A percentile compares a stretch with the other conserved stretches of the same genome.
These are phyloP conservation scores for Sturmia bella DNA, from an alignment of 2,888 invertebrate species.

Conservation along the genomic window DNA sequence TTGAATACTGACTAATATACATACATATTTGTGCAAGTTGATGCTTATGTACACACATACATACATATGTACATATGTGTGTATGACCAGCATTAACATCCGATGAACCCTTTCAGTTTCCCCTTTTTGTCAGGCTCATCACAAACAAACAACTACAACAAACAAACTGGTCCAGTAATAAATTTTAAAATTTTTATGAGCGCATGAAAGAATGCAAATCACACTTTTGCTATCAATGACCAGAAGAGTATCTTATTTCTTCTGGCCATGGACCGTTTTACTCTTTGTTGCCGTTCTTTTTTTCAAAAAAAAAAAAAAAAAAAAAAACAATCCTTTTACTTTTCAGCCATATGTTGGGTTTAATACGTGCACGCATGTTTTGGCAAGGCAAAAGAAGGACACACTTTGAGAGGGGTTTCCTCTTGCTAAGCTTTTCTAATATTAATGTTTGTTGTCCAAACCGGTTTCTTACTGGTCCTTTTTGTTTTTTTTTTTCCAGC, in stretches of 20 bases:
- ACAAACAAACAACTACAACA: background rate
- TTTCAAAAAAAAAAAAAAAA: background rate
- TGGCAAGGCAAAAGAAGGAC: slow-evolving; percentile 33
- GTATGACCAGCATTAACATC: slow-evolving; percentile 52
- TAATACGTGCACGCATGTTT: slow-evolving; percentile 20
- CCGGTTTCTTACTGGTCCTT: slow-evolving; percentile 66
- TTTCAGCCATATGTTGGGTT: slow-evolving; percentile 59
- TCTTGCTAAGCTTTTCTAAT: slow-evolving; percentile 61
- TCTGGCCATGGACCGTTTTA: slow-evolving; percentile 64
- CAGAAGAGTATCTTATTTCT: slow-evolving; percentile 63
- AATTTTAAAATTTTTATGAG: slow-evolving; percentile 56
- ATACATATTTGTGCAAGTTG: background rate
- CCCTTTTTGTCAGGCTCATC: slow-evolving; percentile 31
- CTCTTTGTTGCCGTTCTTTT: slow-evolving; percentile 18
- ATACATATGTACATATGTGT: background rate
- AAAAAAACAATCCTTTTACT: slow-evolving; percentile 47
- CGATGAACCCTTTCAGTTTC: slow-evolving; percentile 49
- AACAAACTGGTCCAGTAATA: slow-evolving; percentile 52
- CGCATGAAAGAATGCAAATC: slow-evolving; percentile 62
- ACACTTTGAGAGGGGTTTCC: slow-evolving; percentile 44
- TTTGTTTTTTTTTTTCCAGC: slow-evolving; percentile 33
- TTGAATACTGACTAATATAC: background rate
- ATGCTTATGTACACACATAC: background rate
- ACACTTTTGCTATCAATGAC: slow-evolving; percentile 64
- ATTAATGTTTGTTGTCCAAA: slow-evolving; percentile 68